Conservation (phyloP, 1,140 invertebrate genomes). For the Oedothorax gibbosus region DNA sequence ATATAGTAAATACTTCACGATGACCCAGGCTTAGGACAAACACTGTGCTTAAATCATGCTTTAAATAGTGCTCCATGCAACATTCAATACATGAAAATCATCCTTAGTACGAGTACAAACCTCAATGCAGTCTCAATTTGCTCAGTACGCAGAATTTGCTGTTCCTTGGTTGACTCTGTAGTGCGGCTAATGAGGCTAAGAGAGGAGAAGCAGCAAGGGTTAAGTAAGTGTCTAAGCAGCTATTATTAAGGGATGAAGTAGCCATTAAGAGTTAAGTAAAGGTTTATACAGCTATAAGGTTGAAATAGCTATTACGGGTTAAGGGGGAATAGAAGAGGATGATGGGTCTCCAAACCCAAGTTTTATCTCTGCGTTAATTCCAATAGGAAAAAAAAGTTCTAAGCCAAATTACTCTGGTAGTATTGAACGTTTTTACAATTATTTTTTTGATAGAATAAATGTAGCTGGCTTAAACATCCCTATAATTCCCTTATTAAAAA, state of each 20-base stretch:
- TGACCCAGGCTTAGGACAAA: not conserved
- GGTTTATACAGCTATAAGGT: too few relatives aligned
- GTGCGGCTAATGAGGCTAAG: conserved; percentile 58
- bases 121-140: conserved; percentile 54
- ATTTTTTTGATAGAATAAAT: too few relatives aligned
- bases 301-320: not conserved
- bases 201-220: conserved; percentile 59
- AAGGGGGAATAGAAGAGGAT: too few relatives aligned
- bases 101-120: conserved; percentile 50
- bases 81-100: conserved; percentile 53
- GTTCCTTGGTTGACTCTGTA: conserved; percentile 56
- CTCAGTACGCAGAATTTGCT: conserved; percentile 52
- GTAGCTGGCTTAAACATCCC: too few relatives aligned
- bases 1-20: not conserved
- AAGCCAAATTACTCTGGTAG: too few relatives aligned
- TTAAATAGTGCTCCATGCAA: conserved; percentile 41
- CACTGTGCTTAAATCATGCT: not conserved
- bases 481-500: too few relatives aligned
- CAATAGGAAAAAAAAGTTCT: too few relatives aligned
- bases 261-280: conserved; percentile 8
- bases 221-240: conserved; percentile 45
- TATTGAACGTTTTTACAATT: too few relatives aligned
- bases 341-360: too few relatives aligned
- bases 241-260: not conserved
- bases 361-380: too few relatives aligned